Evolutionary conservation across 2,797 vertebrate species (phyloP), one percentile per base, ranked within the genome.

Genomic region (Bucorvus abyssinicus): DNA sequence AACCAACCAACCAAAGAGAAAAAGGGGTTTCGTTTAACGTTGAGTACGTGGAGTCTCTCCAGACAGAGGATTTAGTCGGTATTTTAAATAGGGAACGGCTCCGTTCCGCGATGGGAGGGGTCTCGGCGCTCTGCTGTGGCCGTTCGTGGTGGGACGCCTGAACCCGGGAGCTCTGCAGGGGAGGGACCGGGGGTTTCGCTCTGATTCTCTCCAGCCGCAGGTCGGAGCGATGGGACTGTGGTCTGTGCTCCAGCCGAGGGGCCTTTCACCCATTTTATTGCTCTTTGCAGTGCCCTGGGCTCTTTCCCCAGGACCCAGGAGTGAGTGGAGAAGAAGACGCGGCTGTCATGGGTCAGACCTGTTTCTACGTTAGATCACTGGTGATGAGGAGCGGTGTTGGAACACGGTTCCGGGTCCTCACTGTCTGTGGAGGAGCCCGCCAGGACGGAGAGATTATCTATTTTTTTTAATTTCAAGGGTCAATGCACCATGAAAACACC

Each of bases 31-130:
- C 67, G 29, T 87, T 90, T 96, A 75, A 97, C 96, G 92, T 97
- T 74, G 45, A 95, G 95, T 96, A 95, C 94, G 96, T 96, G 97
- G 96, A 95, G 87, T 91, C 69, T 91, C 92, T 95, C 94, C 95
- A 90, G 93, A 96, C 96, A 71, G 44, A 68, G 97, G 93, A 69
- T 97, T 97, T 86, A 63, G 91, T 88, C 73, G 81, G 89, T 94
- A 95, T 96, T 97, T 97, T 96, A 97, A 97, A 97, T 96, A 97
- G 96, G 94, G 97, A 93, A 94, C 5, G 42, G 74, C 36, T 8
- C n/a, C 12, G 79, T 49, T 87, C 68, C 3, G 32, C 14, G 9
- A 1, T 4, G 16, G 81, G 69, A 42, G 89, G 56, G 18, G 57
- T 53, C 26, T 19, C 34, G 1, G 73, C 53, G 73, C 84, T 74